Conservation (phyloP, 2,888 invertebrate genomes). For the Mayetiola destructor region DNA sequence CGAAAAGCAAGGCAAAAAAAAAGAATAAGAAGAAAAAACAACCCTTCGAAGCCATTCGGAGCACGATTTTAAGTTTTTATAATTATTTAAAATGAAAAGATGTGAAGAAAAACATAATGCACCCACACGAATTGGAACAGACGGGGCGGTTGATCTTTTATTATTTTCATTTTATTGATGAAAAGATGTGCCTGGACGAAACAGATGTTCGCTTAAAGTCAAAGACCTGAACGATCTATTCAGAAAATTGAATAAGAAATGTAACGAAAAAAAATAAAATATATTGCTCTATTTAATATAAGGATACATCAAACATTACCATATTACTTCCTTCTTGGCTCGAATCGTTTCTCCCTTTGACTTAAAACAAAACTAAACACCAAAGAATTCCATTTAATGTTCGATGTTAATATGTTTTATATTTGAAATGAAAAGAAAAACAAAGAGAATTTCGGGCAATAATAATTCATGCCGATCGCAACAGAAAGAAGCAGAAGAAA, state of each 20-base stretch:
- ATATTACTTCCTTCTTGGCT: conserved; percentile 1
- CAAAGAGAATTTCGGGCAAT: background rate
- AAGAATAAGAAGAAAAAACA: too few relatives aligned
- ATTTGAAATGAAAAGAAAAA: background rate
- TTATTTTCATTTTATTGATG: too few relatives aligned
- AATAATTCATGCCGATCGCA: conserved; percentile 2
- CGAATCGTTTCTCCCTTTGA: too few relatives aligned
- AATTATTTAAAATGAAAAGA: background rate
- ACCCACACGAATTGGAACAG: background rate
- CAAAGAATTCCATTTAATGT: too few relatives aligned
- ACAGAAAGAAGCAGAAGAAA: background rate
- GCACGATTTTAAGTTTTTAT: background rate
- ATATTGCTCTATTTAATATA: too few relatives aligned
- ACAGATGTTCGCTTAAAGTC: background rate
- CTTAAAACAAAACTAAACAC: too few relatives aligned
- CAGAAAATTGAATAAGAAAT: background rate
- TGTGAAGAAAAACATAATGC: conserved; percentile 4
- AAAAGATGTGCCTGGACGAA: too few relatives aligned
- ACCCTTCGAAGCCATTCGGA: too few relatives aligned
- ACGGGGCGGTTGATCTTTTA: too few relatives aligned
- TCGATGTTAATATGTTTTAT: too few relatives aligned
- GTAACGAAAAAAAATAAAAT: background rate
- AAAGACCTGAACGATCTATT: background rate
- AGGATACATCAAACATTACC: too few relatives aligned
- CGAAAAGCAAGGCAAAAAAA: background rate